Evolutionary conservation across 2,113 vertebrate species (phyloP).

Genomic region (Numida meleagris): DNA sequence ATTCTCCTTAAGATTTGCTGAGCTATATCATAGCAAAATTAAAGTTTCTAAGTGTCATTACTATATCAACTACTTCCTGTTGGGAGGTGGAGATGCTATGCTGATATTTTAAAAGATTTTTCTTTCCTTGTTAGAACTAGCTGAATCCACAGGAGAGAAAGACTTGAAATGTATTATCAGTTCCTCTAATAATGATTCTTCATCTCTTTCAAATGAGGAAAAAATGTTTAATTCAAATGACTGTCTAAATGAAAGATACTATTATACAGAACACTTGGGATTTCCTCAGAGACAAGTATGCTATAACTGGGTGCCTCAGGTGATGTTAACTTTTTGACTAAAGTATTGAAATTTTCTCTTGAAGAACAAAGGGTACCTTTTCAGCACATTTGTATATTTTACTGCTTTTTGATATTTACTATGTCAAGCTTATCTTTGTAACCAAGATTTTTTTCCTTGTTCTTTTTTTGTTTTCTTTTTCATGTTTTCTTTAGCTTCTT

Average conservation of each 20-base stretch:
- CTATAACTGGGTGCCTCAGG: neutral
- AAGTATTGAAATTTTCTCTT: neutral
- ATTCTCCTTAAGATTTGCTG: neutral
- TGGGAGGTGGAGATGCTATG: neutral
- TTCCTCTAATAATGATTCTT: conserved; percentile 31
- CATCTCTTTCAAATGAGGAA: conserved; percentile 25
- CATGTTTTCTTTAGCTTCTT: neutral
- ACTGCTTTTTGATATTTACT: neutral
- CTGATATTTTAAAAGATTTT: neutral
- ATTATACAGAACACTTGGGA: neutral
- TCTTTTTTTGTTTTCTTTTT: neutral
- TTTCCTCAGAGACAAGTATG: neutral
- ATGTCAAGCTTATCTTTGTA: neutral
- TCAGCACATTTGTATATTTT: neutral
- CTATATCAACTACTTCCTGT: neutral
- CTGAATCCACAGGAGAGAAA: conserved; percentile 19
- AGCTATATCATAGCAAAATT: neutral
- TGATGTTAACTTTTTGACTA: neutral
- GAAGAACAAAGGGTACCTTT: neutral
- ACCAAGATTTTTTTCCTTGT: neutral
- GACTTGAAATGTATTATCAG: neutral
- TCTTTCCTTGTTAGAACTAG: neutral
- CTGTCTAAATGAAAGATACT: neutral
- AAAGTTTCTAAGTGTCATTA: neutral
- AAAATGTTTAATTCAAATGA: conserved; percentile 31